phyloP scores from a whole-genome alignment of 2,888 invertebrate species.

The Notodromas monacha region DNA sequence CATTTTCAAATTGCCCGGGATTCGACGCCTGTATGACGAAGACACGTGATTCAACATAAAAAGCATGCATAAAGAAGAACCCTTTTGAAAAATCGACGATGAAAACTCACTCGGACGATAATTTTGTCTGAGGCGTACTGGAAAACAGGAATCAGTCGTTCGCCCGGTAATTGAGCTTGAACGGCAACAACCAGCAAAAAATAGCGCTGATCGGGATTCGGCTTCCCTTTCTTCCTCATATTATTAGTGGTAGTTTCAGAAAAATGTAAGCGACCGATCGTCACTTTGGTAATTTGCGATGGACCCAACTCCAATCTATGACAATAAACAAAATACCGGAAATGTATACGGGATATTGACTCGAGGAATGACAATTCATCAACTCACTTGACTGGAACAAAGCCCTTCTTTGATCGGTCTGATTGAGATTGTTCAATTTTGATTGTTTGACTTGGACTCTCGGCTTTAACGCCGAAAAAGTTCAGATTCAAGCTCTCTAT shows the following conservation, averaged over 20 bases:
- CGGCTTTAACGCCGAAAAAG: conserved; percentile 85
- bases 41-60: too few species aligned
- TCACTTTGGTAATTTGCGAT: conserved; percentile 61
- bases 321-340: too few species aligned
- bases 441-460: conserved; percentile 72
- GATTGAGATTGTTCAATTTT: conserved; percentile 91
- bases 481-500: conserved; percentile 71
- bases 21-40: conserved; percentile 50
- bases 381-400: conserved; percentile 75
- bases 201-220: conserved; percentile 92
- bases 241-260: conserved; percentile 95
- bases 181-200: conserved; percentile 77
- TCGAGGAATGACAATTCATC: neutral
- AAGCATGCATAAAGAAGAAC: too few species aligned
- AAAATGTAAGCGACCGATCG: conserved; percentile 83
- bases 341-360: neutral
- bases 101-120: conserved; percentile 63
- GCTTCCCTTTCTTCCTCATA: conserved; percentile 91
- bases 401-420: conserved; percentile 82
- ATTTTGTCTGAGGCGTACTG: conserved; percentile 79
- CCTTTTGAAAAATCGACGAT: too few species aligned
- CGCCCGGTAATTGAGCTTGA: conserved; percentile 53
- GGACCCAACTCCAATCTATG: conserved; percentile 46
- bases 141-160: conserved; percentile 41
- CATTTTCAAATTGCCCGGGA: conserved; percentile 93